A percentile compares a stretch with the other conserved stretches of the same genome.
Conservation (phyloP, 2,113 vertebrate species). For the Anarrhichthys ocellatus region DNA sequence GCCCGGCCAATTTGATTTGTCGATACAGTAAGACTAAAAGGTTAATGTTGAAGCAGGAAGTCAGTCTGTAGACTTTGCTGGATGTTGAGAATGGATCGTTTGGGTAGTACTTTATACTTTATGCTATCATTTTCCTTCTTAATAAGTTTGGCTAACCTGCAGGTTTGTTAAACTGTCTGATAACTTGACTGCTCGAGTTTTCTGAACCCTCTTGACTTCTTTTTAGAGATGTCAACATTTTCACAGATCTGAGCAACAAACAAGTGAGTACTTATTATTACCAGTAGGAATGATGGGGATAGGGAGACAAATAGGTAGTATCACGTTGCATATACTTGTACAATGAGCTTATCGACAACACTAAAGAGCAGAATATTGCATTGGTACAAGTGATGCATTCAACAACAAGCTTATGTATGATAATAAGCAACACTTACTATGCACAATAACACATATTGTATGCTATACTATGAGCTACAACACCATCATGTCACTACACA, state of each 20-base stretch:
- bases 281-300: no score
- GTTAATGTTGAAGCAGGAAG: neutral
- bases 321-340: neutral
- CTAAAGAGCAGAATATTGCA: neutral
- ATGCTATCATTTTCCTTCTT: neutral
- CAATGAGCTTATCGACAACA: neutral
- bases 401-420: neutral
- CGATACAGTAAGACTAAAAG: neutral
- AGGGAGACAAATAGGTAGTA: no score
- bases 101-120: neutral
- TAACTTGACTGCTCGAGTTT: neutral
- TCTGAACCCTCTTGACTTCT: neutral
- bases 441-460: conserved; percentile 7
- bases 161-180: neutral
- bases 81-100: neutral
- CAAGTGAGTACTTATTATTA: no score
- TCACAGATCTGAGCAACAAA: neutral
- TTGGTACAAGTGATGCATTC: neutral
- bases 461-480: neutral
- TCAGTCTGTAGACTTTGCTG: neutral
- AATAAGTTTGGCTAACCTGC: neutral
- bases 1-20: neutral
- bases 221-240: neutral
- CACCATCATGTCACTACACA: conserved; percentile 46
- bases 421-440: conserved; percentile 5